A percentile compares a stretch with the other conserved stretches of the same genome.
Evolutionary conservation across 2,113 vertebrate species (phyloP).

Genomic region (Tringa solitaria): DNA sequence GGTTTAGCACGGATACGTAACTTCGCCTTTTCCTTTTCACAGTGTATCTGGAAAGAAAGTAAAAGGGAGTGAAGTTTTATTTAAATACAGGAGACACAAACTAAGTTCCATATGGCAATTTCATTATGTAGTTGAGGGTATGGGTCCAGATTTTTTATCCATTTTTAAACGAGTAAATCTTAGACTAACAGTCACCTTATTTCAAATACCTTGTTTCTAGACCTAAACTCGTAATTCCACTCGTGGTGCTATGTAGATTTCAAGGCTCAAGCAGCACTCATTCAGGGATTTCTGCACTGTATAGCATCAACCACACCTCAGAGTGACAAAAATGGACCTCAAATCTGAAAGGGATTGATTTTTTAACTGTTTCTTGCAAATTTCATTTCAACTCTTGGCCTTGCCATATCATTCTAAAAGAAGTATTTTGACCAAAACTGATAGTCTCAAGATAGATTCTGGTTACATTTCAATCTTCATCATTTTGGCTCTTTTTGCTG

Average conservation of each 20-base stretch:
- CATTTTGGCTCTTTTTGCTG: neutral
- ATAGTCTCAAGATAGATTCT: neutral
- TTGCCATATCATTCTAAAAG: neutral
- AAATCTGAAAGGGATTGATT: neutral
- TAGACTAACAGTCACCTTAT: neutral
- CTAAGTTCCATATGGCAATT: neutral
- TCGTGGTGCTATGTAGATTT: neutral
- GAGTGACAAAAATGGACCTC: neutral
- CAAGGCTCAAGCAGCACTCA: neutral
- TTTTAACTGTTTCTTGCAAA: neutral
- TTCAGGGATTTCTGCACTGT: neutral
- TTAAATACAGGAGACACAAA: neutral
- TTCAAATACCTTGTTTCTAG: neutral
- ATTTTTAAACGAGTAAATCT: neutral
- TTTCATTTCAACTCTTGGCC: neutral
- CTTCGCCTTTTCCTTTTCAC: constrained; percentile 61
- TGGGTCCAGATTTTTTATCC: neutral
- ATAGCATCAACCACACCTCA: neutral
- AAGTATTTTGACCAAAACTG: neutral
- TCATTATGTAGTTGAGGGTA: neutral
- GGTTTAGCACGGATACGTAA: constrained; percentile 72
- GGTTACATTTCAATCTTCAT: neutral
- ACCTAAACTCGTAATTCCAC: neutral
- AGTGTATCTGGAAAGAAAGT: constrained; percentile 65
- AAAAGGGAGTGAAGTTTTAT: neutral